These are phyloP conservation scores for Coleophora flavipennella DNA, from an alignment of 2,888 invertebrate species.

Conservation along the genomic window DNA sequence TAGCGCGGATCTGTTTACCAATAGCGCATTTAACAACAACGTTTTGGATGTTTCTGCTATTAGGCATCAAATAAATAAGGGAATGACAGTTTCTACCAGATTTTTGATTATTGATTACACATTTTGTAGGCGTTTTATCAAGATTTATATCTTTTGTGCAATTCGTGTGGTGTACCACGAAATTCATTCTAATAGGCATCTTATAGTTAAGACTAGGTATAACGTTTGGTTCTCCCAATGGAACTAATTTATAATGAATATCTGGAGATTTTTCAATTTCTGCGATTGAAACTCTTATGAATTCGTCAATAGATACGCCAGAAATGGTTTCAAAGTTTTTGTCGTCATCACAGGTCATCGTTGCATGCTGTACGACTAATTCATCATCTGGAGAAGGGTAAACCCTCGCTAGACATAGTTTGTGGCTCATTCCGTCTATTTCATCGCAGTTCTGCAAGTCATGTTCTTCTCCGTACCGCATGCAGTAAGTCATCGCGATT, in stretches of 20 bases:
- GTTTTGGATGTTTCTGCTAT: conserved; percentile 29
- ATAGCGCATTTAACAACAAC: conserved; percentile 26
- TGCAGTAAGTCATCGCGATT: conserved; percentile 43
- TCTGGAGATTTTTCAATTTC: conserved; percentile 32
- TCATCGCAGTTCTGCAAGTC: conserved; percentile 41
- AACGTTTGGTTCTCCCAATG: conserved; percentile 40
- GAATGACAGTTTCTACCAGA: conserved; percentile 35
- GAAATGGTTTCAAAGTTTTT: conserved; percentile 33
- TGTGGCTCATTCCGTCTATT: conserved; percentile 39
- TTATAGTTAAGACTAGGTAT: conserved; percentile 39
- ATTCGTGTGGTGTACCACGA: conserved; percentile 37
- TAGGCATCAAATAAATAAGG: conserved; percentile 33
- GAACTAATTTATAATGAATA: conserved; percentile 33
- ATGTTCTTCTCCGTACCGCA: conserved; percentile 27
- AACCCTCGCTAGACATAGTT: conserved; percentile 40
- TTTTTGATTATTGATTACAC: conserved; percentile 27
- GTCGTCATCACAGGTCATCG: conserved; percentile 45
- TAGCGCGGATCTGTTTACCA: conserved; percentile 18
- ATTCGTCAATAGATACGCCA: conserved; percentile 30
- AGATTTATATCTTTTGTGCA: conserved; percentile 37
- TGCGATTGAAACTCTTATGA: conserved; percentile 33
- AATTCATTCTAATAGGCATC: conserved; percentile 34
- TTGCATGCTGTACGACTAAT: conserved; percentile 30
- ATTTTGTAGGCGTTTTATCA: conserved; percentile 22
- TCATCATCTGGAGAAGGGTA: conserved; percentile 51